Conservation (phyloP, 2,797 vertebrate genomes). For the Natrix natrix region DNA sequence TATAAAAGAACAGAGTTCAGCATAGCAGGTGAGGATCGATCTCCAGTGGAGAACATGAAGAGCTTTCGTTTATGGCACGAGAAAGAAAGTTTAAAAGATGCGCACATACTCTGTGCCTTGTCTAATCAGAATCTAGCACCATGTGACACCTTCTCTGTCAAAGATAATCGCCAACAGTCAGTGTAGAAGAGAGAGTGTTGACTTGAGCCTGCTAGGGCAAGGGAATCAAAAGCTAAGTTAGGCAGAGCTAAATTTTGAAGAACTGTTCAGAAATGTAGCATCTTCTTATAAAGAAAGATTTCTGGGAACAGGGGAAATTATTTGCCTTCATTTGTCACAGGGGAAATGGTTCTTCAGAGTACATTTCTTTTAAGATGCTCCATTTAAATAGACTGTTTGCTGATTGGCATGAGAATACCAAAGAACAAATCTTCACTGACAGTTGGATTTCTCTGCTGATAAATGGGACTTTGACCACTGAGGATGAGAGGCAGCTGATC, state of each 20-base stretch:
- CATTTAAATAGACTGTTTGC: neutral
- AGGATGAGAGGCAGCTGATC: neutral
- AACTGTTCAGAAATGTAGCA: neutral
- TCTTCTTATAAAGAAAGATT: neutral
- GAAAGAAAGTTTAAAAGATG: neutral
- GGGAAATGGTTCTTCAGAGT: neutral
- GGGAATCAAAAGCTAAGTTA: neutral
- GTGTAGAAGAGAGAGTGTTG: neutral
- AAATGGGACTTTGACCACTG: neutral
- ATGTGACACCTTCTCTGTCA: neutral
- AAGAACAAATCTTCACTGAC: neutral
- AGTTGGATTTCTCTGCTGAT: neutral
- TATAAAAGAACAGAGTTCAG: neutral
- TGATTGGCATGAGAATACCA: fast-evolving
- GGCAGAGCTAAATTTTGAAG: neutral
- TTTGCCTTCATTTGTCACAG: neutral
- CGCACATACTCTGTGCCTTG: neutral
- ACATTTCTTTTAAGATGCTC: neutral
- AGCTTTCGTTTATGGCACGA: neutral
- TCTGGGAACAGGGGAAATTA: neutral
- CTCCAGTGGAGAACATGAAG: neutral
- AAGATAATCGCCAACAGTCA: neutral
- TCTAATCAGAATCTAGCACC: neutral
- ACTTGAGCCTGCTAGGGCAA: too few relatives aligned
- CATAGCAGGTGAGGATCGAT: neutral